Evolutionary conservation across 2,888 invertebrate species (phyloP).

Genomic region (Galerucella pusilla): DNA sequence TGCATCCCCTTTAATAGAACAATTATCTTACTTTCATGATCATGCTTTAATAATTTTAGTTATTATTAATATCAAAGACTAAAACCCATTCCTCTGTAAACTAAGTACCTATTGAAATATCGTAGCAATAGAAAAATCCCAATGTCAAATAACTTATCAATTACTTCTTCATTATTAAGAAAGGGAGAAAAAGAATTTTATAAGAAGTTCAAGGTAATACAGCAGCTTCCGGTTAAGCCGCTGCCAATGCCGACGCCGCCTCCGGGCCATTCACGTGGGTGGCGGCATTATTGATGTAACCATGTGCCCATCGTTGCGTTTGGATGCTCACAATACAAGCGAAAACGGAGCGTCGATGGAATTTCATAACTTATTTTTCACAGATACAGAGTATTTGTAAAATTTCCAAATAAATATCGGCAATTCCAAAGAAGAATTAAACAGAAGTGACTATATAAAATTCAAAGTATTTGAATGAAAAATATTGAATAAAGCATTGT

Average conservation of each 20-base stretch:
- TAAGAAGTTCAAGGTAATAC: constrained; percentile 11
- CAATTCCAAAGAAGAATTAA: too few relatives aligned
- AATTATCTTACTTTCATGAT: too few relatives aligned
- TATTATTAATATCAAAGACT: too few relatives aligned
- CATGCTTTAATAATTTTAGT: too few relatives aligned
- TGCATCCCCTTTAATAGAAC: too few relatives aligned
- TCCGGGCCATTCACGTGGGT: constrained; percentile 16
- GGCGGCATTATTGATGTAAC: constrained; percentile 16
- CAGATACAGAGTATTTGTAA: constrained; percentile 1
- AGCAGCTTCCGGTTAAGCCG: neutral
- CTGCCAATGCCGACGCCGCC: constrained; percentile 3
- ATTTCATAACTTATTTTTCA: neutral
- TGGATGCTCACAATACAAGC: constrained; percentile 7
- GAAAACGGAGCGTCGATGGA: constrained; percentile 6
- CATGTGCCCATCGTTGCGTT: constrained; percentile 15
- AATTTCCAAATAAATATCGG: neutral
- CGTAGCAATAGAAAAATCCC: neutral
- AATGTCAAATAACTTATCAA: neutral
- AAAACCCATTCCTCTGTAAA: too few relatives aligned
- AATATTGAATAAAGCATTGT: too few relatives aligned
- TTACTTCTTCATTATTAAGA: neutral
- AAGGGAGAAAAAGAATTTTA: neutral
- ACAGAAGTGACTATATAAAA: too few relatives aligned
- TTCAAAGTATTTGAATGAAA: too few relatives aligned
- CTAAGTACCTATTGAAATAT: too few relatives aligned